phyloP scores from a whole-genome alignment of 2,888 invertebrate genomes.

The Creontiades dilutus region DNA sequence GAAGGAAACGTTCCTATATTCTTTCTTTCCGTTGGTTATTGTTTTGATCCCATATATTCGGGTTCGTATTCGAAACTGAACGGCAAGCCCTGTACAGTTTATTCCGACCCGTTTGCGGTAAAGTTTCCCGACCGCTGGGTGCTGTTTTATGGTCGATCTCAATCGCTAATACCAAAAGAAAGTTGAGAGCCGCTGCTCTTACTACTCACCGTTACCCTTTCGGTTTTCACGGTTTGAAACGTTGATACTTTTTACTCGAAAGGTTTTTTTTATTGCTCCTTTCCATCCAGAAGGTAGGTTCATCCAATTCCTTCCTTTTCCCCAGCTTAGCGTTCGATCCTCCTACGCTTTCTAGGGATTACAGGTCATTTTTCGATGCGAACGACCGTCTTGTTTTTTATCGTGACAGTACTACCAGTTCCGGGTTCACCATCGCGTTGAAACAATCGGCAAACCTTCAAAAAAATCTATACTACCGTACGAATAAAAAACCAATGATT shows the following conservation, averaged over 20 bases:
- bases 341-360: not conserved
- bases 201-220: constrained; percentile 16
- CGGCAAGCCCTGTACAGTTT: not conserved
- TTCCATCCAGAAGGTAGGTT: not conserved
- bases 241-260: constrained; percentile 33
- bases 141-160: constrained; percentile 36
- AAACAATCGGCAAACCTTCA: no score
- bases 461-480: no score
- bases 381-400: not conserved
- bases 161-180: constrained; percentile 23
- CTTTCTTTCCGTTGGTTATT: not conserved
- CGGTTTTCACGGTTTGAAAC: constrained; percentile 28
- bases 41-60: constrained; percentile 18
- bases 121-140: not conserved
- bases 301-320: not conserved
- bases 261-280: not conserved
- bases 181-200: not conserved
- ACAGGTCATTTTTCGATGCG: not conserved
- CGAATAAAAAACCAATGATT: no score
- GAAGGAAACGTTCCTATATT: not conserved
- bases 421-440: no score
- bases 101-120: constrained; percentile 7
- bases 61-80: not conserved
- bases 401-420: not conserved
- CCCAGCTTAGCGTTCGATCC: not conserved